These are phyloP conservation scores for Micromussa lordhowensis DNA, from an alignment of 92 coral and sea anemone genomes.

Conservation along the genomic window DNA sequence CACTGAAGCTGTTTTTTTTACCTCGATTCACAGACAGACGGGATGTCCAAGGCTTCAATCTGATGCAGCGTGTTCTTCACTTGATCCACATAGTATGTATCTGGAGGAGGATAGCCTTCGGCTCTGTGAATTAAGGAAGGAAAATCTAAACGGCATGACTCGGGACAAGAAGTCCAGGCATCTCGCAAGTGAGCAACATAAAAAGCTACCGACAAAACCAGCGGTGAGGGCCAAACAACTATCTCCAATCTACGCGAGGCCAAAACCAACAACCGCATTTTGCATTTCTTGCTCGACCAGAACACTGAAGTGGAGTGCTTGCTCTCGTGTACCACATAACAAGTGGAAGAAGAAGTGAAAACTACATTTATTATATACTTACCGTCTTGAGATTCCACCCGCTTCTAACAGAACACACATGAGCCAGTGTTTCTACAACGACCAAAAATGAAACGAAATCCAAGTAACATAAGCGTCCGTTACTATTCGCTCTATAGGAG, in stretches of 20 bases:
- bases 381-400: slow-evolving; percentile 91
- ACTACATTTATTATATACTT: not conserved
- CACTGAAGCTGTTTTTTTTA: slow-evolving; percentile 13
- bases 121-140: slow-evolving; percentile 63
- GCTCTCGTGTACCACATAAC: not conserved
- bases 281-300: not conserved
- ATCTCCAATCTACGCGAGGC: not conserved
- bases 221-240: not conserved
- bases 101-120: slow-evolving; percentile 95
- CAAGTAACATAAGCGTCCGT: not conserved
- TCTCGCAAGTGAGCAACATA: too few species aligned
- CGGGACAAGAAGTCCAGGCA: not conserved
- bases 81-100: slow-evolving; percentile 94
- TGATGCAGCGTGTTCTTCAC: slow-evolving; percentile 88
- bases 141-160: not conserved
- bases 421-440: slow-evolving; percentile 85
- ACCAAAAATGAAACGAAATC: not conserved
- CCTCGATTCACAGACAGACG: slow-evolving; percentile 95
- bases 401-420: slow-evolving; percentile 93
- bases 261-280: not conserved
- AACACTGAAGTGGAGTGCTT: not conserved
- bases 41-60: slow-evolving; percentile 87
- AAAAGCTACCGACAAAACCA: too few species aligned
- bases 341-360: not conserved
- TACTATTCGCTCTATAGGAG: too few species aligned